phyloP scores from a whole-genome alignment of 2,797 vertebrate genomes.

The Hylomyscus alleni region DNA sequence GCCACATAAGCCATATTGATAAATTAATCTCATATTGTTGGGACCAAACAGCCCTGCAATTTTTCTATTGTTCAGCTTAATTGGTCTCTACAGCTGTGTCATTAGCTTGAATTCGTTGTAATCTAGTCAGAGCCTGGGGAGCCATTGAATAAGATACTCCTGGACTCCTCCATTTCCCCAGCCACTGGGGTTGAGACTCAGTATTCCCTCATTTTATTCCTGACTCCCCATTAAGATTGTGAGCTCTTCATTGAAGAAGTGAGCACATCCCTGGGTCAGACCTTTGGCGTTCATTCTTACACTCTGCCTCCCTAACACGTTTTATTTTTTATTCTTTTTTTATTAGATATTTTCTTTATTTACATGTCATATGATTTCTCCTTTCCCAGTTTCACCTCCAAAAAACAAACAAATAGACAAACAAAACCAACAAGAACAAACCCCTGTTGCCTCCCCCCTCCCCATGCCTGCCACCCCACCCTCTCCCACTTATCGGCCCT shows the following conservation, averaged over 20 bases:
- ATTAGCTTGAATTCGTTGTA: conserved; percentile 88
- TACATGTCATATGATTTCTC: no score
- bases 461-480: no score
- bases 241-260: neutral
- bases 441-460: no score
- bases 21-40: conserved; percentile 89
- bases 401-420: no score
- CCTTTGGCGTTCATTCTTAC: neutral
- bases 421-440: no score
- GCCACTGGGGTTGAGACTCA: neutral
- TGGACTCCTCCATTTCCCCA: accelerated
- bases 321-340: neutral
- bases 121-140: conserved; percentile 81
- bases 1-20: conserved; percentile 88
- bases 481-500: no score
- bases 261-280: accelerated
- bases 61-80: conserved; percentile 88
- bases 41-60: conserved; percentile 88
- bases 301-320: neutral
- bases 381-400: no score
- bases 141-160: neutral
- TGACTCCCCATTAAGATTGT: no score
- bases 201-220: neutral
- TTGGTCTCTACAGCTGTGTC: conserved; percentile 87
- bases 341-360: no score